These are phyloP conservation scores for Maniola jurtina DNA, from an alignment of 1,140 invertebrate genomes.

Conservation along the genomic window DNA sequence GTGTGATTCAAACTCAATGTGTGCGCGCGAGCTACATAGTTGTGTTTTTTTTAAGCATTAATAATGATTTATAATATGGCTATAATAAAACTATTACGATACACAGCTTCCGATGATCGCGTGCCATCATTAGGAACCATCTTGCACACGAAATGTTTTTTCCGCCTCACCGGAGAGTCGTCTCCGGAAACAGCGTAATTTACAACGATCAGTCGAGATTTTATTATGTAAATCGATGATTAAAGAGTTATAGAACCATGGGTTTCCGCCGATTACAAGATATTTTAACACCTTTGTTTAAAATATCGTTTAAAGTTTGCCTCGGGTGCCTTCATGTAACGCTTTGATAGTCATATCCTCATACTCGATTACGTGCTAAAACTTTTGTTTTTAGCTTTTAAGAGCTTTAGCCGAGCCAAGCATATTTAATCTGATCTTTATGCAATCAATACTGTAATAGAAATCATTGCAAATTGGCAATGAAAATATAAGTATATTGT, in stretches of 20 bases:
- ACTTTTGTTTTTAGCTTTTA: too few species aligned
- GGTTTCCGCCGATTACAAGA: slow-evolving; percentile 47
- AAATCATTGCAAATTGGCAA: too few species aligned
- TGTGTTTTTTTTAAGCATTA: too few species aligned
- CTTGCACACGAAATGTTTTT: slow-evolving; percentile 49
- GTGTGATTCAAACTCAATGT: too few species aligned
- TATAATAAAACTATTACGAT: slow-evolving; percentile 24
- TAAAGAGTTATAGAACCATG: slow-evolving; percentile 25
- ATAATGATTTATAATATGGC: not conserved
- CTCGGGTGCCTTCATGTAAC: not conserved
- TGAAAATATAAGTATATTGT: too few species aligned
- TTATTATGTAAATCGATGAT: slow-evolving; percentile 41
- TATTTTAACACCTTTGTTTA: slow-evolving; percentile 27
- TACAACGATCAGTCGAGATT: not conserved
- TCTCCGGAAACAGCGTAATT: slow-evolving; percentile 39
- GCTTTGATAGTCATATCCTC: not conserved
- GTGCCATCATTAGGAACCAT: slow-evolving; percentile 39
- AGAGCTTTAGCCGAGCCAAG: too few species aligned
- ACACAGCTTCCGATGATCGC: slow-evolving; percentile 43
- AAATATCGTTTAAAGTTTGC: slow-evolving; percentile 3
- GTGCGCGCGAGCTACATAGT: too few species aligned
- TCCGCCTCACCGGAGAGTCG: slow-evolving; percentile 37
- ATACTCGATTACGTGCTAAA: too few species aligned
- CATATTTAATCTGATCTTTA: too few species aligned
- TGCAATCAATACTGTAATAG: too few species aligned